Evolutionary conservation across 1,140 invertebrate species (phyloP).

Genomic region (Ctenoplectra terminalis): DNA sequence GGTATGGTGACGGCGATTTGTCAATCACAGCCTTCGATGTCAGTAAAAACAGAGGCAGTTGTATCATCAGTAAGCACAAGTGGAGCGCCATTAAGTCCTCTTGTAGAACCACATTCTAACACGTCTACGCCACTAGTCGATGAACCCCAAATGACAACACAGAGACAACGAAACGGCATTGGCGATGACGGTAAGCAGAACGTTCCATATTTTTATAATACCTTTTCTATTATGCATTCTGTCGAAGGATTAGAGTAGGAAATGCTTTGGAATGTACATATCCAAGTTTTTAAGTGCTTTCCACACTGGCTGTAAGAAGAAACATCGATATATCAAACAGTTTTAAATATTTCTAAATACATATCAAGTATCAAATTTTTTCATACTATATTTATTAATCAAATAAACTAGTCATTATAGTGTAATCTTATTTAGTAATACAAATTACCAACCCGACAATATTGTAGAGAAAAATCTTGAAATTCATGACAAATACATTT

Average conservation of each 20-base stretch:
- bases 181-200: constrained; percentile 79
- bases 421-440: not conserved
- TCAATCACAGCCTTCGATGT: constrained; percentile 71
- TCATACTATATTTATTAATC: not conserved
- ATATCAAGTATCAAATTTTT: too few species aligned
- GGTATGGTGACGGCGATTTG: constrained; percentile 71
- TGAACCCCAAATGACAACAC: constrained; percentile 82
- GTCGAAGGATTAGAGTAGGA: constrained; percentile 29
- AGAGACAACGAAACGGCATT: constrained; percentile 77
- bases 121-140: constrained; percentile 86
- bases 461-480: not conserved
- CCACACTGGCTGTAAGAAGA: constrained; percentile 29
- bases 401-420: not conserved
- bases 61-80: constrained; percentile 80
- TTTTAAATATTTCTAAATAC: not conserved
- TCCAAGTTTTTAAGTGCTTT: constrained; percentile 39
- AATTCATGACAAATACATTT: not conserved
- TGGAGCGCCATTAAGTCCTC: constrained; percentile 80
- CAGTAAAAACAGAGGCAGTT: constrained; percentile 77
- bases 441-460: not conserved
- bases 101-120: constrained; percentile 85
- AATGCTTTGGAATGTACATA: constrained; percentile 57
- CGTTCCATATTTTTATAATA: constrained; percentile 11
- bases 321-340: too few species aligned
- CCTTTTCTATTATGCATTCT: constrained; percentile 3